These are phyloP conservation scores for Drosophila tsacasi DNA, from an alignment of 1,140 invertebrate species.

Conservation along the genomic window DNA sequence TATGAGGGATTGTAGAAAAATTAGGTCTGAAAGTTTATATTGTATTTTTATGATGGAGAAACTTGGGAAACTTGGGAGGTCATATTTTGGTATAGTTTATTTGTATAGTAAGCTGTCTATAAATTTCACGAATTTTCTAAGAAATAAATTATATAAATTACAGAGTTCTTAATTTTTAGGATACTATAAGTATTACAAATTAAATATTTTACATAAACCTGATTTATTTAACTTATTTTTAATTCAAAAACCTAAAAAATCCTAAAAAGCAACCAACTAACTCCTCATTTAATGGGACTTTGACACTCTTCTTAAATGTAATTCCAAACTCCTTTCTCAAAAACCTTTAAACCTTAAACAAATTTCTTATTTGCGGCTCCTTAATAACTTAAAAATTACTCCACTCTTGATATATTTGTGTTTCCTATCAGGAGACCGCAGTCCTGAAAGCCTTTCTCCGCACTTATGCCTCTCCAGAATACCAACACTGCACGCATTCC, in stretches of 20 bases:
- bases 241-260: rapidly evolving
- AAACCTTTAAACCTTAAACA: not conserved
- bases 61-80: not conserved
- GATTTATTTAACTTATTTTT: not conserved
- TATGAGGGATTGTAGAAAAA: slow-evolving; percentile 37
- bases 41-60: not conserved
- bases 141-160: too few relatives aligned
- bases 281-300: too few relatives aligned
- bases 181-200: not conserved
- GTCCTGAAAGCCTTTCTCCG: slow-evolving; percentile 28
- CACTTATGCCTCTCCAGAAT: slow-evolving; percentile 19
- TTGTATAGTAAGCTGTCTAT: not conserved
- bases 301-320: not conserved
- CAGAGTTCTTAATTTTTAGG: not conserved
- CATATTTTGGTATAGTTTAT: not conserved
- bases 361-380: not conserved
- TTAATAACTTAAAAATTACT: slow-evolving; percentile 9
- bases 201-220: not conserved
- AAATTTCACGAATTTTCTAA: too few relatives aligned
- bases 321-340: not conserved
- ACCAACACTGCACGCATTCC: slow-evolving; percentile 25
- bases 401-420: slow-evolving; percentile 19
- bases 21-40: not conserved
- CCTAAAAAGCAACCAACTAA: too few relatives aligned
- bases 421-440: slow-evolving; percentile 21